phyloP scores from a whole-genome alignment of 2,888 invertebrate genomes.

The Osmoderma eremita region DNA sequence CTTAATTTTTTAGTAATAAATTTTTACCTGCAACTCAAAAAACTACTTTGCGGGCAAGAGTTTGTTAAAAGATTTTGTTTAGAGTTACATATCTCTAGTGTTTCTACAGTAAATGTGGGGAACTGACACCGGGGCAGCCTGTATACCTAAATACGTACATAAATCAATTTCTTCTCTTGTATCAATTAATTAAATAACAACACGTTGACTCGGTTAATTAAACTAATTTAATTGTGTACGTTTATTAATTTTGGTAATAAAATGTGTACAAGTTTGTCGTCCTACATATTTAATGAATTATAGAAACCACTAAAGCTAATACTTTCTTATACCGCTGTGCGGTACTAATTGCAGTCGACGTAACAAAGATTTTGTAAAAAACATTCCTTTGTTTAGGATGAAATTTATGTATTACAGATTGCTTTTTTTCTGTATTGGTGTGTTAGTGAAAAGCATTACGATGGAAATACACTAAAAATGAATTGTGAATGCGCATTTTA shows the following conservation, averaged over 20 bases:
- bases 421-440: neutral
- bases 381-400: conserved; percentile 6
- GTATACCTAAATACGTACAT: neutral
- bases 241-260: no score
- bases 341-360: no score
- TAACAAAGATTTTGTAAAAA: neutral
- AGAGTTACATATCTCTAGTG: no score
- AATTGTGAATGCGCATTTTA: conserved; percentile 40
- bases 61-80: no score
- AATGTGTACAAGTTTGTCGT: no score
- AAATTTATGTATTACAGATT: neutral
- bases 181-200: neutral
- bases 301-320: conserved; percentile 13
- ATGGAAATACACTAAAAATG: neutral
- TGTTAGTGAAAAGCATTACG: conserved; percentile 15
- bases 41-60: no score
- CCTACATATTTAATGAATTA: no score
- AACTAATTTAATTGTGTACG: conserved; percentile 29
- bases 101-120: no score
- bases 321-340: no score
- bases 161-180: neutral
- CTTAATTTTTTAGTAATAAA: neutral
- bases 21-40: no score
- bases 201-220: no score
- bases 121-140: no score